A percentile compares a stretch with the other conserved stretches of the same genome.
Evolutionary conservation across 2,797 vertebrate species (phyloP).

Genomic region (Bradypodion ventrale): DNA sequence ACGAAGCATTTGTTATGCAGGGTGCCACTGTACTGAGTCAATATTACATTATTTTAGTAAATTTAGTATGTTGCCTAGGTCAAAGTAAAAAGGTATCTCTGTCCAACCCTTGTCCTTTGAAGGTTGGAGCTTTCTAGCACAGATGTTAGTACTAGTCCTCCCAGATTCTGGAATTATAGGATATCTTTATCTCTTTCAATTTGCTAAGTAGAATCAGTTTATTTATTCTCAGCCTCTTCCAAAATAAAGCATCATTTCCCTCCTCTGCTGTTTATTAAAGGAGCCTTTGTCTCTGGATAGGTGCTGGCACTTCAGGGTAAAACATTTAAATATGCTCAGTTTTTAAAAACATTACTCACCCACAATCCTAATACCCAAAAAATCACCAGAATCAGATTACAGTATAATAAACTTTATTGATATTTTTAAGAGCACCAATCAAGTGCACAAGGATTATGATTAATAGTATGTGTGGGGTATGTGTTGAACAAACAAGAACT

Average conservation of each 20-base stretch:
- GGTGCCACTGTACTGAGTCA: not conserved
- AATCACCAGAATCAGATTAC: not conserved
- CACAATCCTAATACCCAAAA: not conserved
- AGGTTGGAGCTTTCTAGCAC: not conserved
- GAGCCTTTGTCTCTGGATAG: too few relatives aligned
- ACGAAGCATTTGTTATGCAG: too few relatives aligned
- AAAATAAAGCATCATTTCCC: not conserved
- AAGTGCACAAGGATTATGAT: not conserved
- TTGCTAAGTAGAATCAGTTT: not conserved
- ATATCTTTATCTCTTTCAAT: not conserved
- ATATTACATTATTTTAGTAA: not conserved
- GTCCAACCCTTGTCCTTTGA: too few relatives aligned
- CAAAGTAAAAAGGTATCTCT: not conserved
- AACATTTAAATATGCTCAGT: too few relatives aligned
- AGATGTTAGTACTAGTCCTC: not conserved
- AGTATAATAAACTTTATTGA: not conserved
- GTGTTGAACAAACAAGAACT: not conserved
- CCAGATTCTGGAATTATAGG: not conserved
- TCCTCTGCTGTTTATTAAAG: not conserved
- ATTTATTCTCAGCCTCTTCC: not conserved
- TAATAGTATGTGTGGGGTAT: not conserved
- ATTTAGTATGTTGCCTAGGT: not conserved
- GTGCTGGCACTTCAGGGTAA: too few relatives aligned
- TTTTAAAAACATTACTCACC: too few relatives aligned
- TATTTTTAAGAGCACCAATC: not conserved